Evolutionary conservation across 2,797 vertebrate genomes (phyloP).

Genomic region (Urocyon cinereoargenteus): DNA sequence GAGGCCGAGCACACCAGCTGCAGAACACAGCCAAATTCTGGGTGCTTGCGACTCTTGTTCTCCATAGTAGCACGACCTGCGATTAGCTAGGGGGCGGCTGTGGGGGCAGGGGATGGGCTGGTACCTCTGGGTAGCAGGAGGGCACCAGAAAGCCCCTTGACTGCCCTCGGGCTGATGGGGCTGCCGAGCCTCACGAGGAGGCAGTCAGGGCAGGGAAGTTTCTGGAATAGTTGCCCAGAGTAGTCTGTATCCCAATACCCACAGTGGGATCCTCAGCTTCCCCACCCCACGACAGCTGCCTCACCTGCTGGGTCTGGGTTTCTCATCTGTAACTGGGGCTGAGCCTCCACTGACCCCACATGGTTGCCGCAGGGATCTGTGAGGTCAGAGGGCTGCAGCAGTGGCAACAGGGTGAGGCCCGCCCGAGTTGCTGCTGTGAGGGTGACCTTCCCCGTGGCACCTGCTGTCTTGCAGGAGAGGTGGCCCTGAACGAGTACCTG

Average conservation of each 20-base stretch:
- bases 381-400: not conserved
- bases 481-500: constrained; percentile 94
- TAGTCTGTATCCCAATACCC: not conserved
- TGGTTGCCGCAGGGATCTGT: accelerated
- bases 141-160: not conserved
- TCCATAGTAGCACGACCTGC: not conserved
- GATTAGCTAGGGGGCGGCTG: not conserved
- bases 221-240: not conserved
- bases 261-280: not conserved
- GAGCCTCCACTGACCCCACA: not conserved
- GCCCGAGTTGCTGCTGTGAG: accelerated
- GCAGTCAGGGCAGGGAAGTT: not conserved
- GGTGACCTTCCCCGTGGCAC: too few relatives aligned
- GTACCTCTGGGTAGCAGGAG: not conserved
- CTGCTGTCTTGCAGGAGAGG: constrained; percentile 90
- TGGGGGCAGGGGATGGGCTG: not conserved
- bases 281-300: too few relatives aligned
- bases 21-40: not conserved
- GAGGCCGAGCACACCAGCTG: not conserved
- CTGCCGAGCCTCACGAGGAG: not conserved
- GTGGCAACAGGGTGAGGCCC: accelerated
- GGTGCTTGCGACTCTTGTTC: not conserved
- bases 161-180: not conserved
- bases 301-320: not conserved
- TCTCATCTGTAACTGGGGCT: not conserved